A percentile compares a stretch with the other conserved stretches of the same genome.
These are phyloP conservation scores for Yponomeuta evonymella DNA, from an alignment of 2,888 invertebrate genomes.

Conservation along the genomic window DNA sequence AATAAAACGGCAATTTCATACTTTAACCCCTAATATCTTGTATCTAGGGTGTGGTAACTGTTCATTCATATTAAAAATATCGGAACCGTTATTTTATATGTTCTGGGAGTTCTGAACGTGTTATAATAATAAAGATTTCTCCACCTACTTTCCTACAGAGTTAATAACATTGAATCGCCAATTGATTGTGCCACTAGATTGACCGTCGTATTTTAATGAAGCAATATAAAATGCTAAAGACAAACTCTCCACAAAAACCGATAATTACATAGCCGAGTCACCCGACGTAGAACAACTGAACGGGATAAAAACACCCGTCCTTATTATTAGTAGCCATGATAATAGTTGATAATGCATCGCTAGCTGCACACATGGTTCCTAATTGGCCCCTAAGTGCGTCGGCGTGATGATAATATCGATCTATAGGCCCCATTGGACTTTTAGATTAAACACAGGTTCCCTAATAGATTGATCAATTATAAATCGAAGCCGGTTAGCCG, in stretches of 20 bases:
- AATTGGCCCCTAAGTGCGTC: slow-evolving; percentile 10
- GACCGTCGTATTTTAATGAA: slow-evolving; percentile 1
- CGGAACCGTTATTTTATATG: too few relatives aligned
- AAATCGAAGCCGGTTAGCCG: not conserved
- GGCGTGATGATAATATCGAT: slow-evolving; percentile 9
- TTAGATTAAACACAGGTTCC: slow-evolving; percentile 11
- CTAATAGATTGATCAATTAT: slow-evolving; percentile 12
- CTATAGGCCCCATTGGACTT: slow-evolving; percentile 4
- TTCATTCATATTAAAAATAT: too few relatives aligned
- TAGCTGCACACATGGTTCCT: slow-evolving; percentile 10
- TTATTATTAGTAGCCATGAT: slow-evolving; percentile 11
- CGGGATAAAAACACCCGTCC: slow-evolving; percentile 8
- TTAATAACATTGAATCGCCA: not conserved
- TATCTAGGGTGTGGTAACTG: too few relatives aligned
- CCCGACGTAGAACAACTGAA: slow-evolving; percentile 6
- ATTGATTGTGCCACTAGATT: not conserved
- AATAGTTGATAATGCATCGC: slow-evolving; percentile 13
- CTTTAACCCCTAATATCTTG: too few relatives aligned
- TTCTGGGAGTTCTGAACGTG: too few relatives aligned
- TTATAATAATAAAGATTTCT: too few relatives aligned
- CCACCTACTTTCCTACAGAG: not conserved
- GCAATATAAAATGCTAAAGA: not conserved
- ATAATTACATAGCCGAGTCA: not conserved
- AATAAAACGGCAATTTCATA: too few relatives aligned
- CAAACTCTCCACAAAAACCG: slow-evolving; percentile 5